Percentiles rank a stretch among this genome's conserved stretches.
phyloP scores from a whole-genome alignment of 2,113 vertebrate species.

The Forbesichthys papilliferus region DNA sequence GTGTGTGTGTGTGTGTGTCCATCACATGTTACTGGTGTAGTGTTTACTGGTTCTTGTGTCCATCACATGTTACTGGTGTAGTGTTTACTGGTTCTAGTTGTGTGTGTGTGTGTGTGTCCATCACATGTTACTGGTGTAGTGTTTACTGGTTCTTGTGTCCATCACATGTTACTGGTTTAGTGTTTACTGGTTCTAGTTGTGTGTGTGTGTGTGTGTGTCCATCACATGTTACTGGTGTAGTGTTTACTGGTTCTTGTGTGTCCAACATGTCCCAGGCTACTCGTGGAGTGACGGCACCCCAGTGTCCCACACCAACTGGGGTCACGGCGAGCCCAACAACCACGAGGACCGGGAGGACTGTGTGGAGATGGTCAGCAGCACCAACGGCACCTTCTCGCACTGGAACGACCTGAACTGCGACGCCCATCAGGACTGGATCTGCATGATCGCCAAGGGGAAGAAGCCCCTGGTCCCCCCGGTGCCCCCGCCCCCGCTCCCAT shows the following conservation, averaged over 20 bases:
- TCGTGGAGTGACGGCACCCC: slow-evolving; percentile 74
- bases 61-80: too few species aligned
- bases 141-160: too few species aligned
- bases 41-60: too few species aligned
- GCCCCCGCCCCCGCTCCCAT: slow-evolving; percentile 68
- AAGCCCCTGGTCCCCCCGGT: slow-evolving; percentile 65
- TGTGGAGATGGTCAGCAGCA: slow-evolving; percentile 76
- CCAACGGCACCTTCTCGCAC: slow-evolving; percentile 68
- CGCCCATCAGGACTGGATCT: slow-evolving; percentile 80
- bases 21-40: too few species aligned
- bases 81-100: too few species aligned
- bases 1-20: too few species aligned
- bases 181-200: too few species aligned
- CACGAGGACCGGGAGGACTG: slow-evolving; percentile 75
- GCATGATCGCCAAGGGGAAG: slow-evolving; percentile 72
- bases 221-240: too few species aligned
- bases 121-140: too few species aligned
- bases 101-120: too few species aligned
- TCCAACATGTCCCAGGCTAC: slow-evolving; percentile 57
- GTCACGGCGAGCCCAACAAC: slow-evolving; percentile 73
- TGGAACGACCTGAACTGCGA: slow-evolving; percentile 82
- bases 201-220: too few species aligned
- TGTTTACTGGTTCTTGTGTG: background rate
- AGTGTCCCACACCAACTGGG: slow-evolving; percentile 80
- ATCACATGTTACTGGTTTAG: too few species aligned